phyloP scores from a whole-genome alignment of 2,113 vertebrate species.

The Notothenia rossii region DNA sequence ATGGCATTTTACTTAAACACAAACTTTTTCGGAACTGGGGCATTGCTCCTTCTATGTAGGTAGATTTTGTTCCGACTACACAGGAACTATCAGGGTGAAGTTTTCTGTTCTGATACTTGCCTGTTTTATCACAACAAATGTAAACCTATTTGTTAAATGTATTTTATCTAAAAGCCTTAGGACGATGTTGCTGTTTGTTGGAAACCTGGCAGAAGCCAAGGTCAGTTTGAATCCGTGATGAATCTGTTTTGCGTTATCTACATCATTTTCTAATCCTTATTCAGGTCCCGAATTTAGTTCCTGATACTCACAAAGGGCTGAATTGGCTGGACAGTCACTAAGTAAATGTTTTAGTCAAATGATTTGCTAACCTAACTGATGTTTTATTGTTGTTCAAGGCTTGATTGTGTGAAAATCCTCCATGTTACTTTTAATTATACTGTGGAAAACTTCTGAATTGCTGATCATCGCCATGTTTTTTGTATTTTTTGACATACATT shows the following conservation, averaged over 20 bases:
- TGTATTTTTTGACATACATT: neutral
- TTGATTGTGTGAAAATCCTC: neutral
- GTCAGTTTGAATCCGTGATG: neutral
- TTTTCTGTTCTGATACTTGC: neutral
- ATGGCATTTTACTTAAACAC: neutral
- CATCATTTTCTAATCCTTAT: neutral
- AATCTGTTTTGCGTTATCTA: neutral
- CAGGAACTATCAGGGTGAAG: neutral
- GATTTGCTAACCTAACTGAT: neutral
- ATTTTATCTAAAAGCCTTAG: too few relatives aligned
- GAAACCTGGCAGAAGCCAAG: neutral
- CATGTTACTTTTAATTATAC: neutral
- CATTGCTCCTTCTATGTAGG: too few relatives aligned
- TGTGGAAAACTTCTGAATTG: neutral
- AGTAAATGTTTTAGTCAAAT: neutral
- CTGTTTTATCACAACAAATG: neutral
- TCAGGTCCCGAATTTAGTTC: neutral
- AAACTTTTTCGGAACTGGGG: neutral
- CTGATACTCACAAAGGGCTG: neutral
- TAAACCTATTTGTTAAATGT: neutral
- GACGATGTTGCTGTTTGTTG: neutral
- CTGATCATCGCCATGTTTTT: neutral
- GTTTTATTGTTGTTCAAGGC: neutral
- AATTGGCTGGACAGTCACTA: neutral
- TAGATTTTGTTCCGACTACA: neutral